Base-by-base conservation (phyloP, 2,797 vertebrate species). In the Pelochelys cantorii region DNA sequence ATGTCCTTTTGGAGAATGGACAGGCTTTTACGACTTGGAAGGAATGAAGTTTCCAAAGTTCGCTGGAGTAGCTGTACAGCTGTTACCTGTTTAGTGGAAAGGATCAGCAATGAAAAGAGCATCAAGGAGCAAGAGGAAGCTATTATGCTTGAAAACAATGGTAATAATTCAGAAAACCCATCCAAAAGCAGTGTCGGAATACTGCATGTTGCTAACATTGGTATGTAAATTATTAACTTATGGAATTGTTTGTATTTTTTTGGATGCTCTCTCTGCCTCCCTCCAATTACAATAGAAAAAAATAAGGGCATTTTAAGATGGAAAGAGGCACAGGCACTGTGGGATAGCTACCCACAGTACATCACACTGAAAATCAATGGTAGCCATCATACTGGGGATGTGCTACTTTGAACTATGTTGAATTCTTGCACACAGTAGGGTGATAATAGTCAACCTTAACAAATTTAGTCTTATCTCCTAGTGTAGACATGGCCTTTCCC, bases 1-100 rank as follows among this genome's bases (percentile, higher is more conserved):
- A 97, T 97, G 62, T 95, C 97, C 3, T 98, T 98, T 27, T 97
- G 96, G 96, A 97, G 97, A 92, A 98, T 97, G 97, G 97, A 98
- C 3, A 97, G 95, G 75, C 95, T 98, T 86, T 93, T 98, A 85
- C 57, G 89, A 10, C 95, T 97, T 7, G 97, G 97, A 86, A 97
- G 97, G 79, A 95, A 96, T 1, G 97, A 98, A 88, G 79, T 56
- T 27, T 98, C 97, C 82, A 95, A 92, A 89, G 95, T 97, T 82
- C 88, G 62, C 55, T 98, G 98, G 97, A 98, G 97, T 6, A 97
- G 97, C 79, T 98, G 97, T 34, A 97, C 98, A 22, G 97, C 81
- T 0, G 80, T 97, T 37, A 92, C 96, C n/a, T 98, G 98, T 84
- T 74, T 98, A 27, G 52, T 98, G 78, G 97, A 98, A 94, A 91